phyloP scores from a whole-genome alignment of 92 coral and sea anemone genomes.

The Parazoanthus darwini region DNA sequence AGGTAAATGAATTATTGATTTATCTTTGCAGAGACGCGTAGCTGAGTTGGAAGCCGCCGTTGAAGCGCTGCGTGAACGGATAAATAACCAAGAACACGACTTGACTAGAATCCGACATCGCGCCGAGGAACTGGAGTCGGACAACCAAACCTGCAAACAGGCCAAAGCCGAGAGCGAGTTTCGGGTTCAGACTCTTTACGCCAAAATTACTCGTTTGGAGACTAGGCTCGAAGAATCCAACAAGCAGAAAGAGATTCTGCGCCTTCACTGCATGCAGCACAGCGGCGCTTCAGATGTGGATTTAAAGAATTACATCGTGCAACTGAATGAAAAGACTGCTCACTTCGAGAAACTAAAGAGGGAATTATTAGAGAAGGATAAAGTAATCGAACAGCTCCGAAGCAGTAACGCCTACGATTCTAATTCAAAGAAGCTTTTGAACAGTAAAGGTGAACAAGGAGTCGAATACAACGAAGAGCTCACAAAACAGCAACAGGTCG shows the following conservation, averaged over 20 bases:
- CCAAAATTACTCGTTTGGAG: constrained; percentile 29
- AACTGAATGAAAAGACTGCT: constrained; percentile 3
- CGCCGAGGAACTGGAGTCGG: not conserved
- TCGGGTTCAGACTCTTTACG: constrained; percentile 5
- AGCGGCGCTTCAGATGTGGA: constrained; percentile 1
- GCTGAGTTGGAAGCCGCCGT: constrained; percentile 15
- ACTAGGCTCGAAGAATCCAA: constrained; percentile 11
- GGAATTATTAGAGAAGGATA: constrained; percentile 1
- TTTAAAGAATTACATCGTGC: constrained; percentile 3
- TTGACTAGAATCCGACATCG: not conserved
- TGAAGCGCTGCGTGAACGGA: constrained; percentile 18
- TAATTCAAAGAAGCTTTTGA: not conserved
- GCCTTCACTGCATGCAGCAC: constrained; percentile 32
- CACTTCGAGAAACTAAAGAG: constrained; percentile 6
- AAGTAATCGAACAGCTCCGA: not conserved
- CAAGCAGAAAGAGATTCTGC: constrained; percentile 17
- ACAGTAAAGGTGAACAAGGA: not conserved
- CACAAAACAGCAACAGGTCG: not conserved
- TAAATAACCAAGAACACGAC: not conserved
- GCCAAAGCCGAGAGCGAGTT: constrained; percentile 2
- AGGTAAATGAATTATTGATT: too few species aligned
- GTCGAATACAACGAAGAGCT: not conserved
- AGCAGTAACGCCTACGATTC: not conserved
- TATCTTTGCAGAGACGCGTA: constrained; percentile 5
- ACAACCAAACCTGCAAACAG: constrained; percentile 1